These are phyloP conservation scores for Erythrolamprus reginae DNA, from an alignment of 2,113 vertebrate genomes.

Conservation along the genomic window DNA sequence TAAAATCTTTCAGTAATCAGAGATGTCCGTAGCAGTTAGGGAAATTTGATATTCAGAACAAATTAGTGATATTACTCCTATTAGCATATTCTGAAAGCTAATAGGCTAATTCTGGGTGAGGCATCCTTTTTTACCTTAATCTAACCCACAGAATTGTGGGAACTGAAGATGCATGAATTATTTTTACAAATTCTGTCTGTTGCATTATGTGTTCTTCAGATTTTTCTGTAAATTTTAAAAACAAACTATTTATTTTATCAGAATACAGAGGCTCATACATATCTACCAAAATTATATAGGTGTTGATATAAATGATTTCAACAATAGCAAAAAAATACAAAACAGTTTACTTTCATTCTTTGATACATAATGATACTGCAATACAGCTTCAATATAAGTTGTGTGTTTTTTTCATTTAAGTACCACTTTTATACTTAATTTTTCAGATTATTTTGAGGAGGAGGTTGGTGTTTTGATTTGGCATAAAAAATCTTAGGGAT, in stretches of 20 bases:
- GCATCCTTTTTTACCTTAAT: not conserved
- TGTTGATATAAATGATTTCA: not conserved
- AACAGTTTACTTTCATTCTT: not conserved
- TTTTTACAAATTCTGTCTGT: not conserved
- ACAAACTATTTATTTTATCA: not conserved
- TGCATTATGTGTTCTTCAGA: not conserved
- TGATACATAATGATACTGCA: not conserved
- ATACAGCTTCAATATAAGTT: not conserved
- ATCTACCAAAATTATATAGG: not conserved
- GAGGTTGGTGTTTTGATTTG: not conserved
- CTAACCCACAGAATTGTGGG: not conserved
- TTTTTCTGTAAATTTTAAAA: not conserved
- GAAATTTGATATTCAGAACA: not conserved
- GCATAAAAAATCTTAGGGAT: not conserved
- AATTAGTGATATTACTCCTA: not conserved
- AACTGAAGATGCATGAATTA: not conserved
- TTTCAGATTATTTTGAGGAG: not conserved
- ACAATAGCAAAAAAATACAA: not conserved
- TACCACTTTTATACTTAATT: not conserved
- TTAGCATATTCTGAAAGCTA: not conserved
- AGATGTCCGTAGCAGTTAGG: not conserved
- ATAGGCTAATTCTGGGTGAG: not conserved
- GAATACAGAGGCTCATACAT: not conserved
- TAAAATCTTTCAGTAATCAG: not conserved
- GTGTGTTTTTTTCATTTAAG: not conserved